These are phyloP conservation scores for Sycobia sp. DNA, from an alignment of 1,140 invertebrate genomes.

Conservation along the genomic window DNA sequence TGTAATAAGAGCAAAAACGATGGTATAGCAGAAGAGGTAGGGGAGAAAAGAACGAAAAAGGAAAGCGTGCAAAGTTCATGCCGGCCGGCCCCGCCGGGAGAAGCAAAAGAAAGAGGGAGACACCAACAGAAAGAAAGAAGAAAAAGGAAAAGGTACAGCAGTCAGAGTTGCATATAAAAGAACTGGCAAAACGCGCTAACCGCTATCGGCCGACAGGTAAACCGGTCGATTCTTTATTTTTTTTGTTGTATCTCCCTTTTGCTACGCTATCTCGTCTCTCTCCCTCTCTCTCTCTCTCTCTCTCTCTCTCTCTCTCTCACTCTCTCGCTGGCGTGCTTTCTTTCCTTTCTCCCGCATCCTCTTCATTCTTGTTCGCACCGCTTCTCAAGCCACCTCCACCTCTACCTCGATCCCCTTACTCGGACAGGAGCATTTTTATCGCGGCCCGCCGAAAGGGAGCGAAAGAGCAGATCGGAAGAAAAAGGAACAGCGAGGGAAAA, in stretches of 20 bases:
- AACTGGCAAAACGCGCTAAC: slow-evolving; percentile 18
- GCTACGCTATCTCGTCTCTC: slow-evolving; percentile 6
- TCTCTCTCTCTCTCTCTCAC: slow-evolving; percentile 30
- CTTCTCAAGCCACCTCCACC: too few species aligned
- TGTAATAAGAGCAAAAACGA: slow-evolving; percentile 17
- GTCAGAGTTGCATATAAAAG: slow-evolving; percentile 10
- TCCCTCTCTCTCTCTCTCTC: slow-evolving; percentile 30
- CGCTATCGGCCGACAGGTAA: slow-evolving; percentile 38
- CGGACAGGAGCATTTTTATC: slow-evolving; percentile 27
- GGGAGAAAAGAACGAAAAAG: background rate
- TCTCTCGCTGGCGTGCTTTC: slow-evolving; percentile 30
- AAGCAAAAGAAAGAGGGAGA: background rate
- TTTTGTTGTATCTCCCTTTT: slow-evolving; percentile 26
- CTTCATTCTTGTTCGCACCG: slow-evolving; percentile 18
- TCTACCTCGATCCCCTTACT: too few species aligned
- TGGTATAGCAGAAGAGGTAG: background rate
- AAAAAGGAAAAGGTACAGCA: too few species aligned
- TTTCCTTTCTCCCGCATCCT: slow-evolving; percentile 25
- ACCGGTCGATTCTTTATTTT: slow-evolving; percentile 47
- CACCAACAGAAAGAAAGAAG: too few species aligned
- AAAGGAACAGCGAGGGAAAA: slow-evolving; percentile 18
- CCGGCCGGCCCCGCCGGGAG: background rate
- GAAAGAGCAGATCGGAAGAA: slow-evolving; percentile 17
- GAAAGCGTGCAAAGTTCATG: slow-evolving; percentile 6
- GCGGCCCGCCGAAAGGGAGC: slow-evolving; percentile 6